Evolutionary conservation across 1,140 invertebrate genomes (phyloP).

Genomic region (Drosophila auraria): DNA sequence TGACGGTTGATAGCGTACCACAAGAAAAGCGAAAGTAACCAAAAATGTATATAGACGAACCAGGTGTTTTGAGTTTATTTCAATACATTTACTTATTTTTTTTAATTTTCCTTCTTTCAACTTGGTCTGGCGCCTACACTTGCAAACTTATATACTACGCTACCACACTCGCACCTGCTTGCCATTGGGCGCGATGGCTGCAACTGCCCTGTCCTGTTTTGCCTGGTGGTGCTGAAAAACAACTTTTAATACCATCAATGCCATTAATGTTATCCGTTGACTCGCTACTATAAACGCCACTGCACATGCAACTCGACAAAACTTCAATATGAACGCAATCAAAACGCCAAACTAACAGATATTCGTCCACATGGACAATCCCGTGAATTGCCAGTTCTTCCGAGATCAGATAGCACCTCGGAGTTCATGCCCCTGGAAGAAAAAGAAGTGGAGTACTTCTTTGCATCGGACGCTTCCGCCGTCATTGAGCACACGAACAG

Average conservation of each 20-base stretch:
- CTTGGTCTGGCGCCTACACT: conserved; percentile 5
- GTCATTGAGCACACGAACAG: conserved; percentile 99
- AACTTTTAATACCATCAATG: conserved; percentile 21
- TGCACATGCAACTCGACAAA: conserved; percentile 32
- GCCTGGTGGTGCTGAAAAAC: conserved; percentile 33
- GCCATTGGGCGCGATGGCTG: conserved; percentile 18
- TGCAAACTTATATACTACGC: conserved; percentile 26
- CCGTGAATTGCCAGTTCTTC: conserved; percentile 87
- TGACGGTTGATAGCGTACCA: too few relatives aligned
- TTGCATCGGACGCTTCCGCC: conserved; percentile 99
- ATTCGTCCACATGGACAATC: conserved; percentile 89
- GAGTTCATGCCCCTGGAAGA: conserved; percentile 96
- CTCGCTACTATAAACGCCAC: conserved; percentile 32
- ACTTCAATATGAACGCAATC: conserved; percentile 38
- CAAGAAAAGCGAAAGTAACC: too few relatives aligned
- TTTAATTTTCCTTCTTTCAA: conserved; percentile 35
- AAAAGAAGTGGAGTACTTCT: conserved; percentile 99
- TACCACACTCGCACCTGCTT: conserved; percentile 16
- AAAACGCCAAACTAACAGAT: conserved; percentile 86
- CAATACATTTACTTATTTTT: conserved; percentile 29
- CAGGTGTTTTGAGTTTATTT: conserved; percentile 21
- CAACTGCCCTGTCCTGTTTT: conserved; percentile 20
- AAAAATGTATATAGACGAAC: background rate
- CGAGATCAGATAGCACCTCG: conserved; percentile 93
- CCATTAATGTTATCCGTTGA: conserved; percentile 13